phyloP scores from a whole-genome alignment of 2,888 invertebrate species.

The Galerucella pusilla region DNA sequence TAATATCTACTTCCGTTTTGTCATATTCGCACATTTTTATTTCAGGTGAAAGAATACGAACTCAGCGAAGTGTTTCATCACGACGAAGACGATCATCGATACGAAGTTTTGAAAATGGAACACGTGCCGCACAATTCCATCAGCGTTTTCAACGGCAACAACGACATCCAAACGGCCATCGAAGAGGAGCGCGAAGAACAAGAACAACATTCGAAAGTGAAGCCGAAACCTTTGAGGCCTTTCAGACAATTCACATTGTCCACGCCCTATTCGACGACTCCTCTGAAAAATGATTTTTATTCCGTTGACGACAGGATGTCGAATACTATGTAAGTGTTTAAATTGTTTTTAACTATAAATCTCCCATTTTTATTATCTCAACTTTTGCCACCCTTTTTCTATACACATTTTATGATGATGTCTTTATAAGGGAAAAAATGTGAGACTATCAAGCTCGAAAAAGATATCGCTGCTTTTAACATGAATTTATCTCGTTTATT shows the following conservation, averaged over 20 bases:
- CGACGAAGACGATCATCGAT: conserved; percentile 80
- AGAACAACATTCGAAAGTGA: conserved; percentile 62
- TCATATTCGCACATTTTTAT: not conserved
- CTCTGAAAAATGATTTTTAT: conserved; percentile 41
- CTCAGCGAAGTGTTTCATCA: conserved; percentile 88
- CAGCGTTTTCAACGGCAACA: conserved; percentile 73
- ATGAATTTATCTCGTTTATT: conserved; percentile 26
- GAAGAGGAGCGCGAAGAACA: conserved; percentile 81
- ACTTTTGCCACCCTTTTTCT: conserved; percentile 31
- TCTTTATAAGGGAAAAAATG: conserved; percentile 36
- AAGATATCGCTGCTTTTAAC: conserved; percentile 27
- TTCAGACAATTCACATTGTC: conserved; percentile 53
- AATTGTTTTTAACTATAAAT: not conserved
- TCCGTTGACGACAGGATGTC: conserved; percentile 55
- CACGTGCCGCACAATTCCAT: conserved; percentile 70
- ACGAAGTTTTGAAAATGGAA: conserved; percentile 77
- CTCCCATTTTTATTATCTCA: conserved; percentile 38
- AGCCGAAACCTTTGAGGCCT: conserved; percentile 48
- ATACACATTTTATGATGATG: conserved; percentile 32
- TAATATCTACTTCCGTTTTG: too few species aligned
- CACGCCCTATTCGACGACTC: conserved; percentile 52
- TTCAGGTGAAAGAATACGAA: conserved; percentile 87
- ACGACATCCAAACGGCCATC: conserved; percentile 81
- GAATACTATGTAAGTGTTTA: conserved; percentile 60
- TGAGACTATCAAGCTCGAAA: not conserved